These are phyloP conservation scores for Hydroisotoma schaefferi DNA, from an alignment of 2,888 invertebrate species.

Conservation along the genomic window DNA sequence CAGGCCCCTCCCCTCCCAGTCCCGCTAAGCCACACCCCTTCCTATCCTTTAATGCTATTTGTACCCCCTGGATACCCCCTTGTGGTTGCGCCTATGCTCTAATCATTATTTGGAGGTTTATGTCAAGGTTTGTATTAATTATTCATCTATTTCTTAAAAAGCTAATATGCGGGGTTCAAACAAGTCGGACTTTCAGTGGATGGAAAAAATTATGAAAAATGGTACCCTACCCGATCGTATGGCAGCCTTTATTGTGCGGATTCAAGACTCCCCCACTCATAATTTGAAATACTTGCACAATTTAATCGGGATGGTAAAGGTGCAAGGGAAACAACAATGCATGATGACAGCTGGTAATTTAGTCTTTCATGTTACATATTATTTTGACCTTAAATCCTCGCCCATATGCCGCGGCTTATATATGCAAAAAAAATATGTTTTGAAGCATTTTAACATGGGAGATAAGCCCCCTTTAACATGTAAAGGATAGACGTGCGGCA, in stretches of 20 bases:
- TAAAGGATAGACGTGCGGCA: no score
- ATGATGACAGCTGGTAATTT: slow-evolving; percentile 50
- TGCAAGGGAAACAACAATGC: slow-evolving; percentile 51
- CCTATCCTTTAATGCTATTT: no score
- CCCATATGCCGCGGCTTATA: no score
- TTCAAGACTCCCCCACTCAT: slow-evolving; percentile 80
- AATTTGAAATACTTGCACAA: slow-evolving; percentile 67
- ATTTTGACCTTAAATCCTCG: no score
- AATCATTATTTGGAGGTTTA: slow-evolving; percentile 2
- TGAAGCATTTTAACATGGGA: no score
- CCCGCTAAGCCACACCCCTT: no score
- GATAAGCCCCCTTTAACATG: no score
- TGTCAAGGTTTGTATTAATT: slow-evolving; percentile 55
- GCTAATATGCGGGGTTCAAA: slow-evolving; percentile 59
- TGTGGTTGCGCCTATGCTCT: no score
- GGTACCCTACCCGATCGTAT: slow-evolving; percentile 83
- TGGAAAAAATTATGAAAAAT: slow-evolving; percentile 69
- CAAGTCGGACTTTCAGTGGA: slow-evolving; percentile 69
- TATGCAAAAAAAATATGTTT: no score
- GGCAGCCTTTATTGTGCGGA: slow-evolving; percentile 74
- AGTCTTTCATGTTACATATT: neutral
- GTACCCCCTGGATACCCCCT: no score
- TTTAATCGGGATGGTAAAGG: slow-evolving; percentile 72
- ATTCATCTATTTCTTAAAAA: slow-evolving; percentile 54
- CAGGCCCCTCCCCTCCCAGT: no score